Base-by-base conservation (phyloP, 2,888 invertebrate genomes). In the Ectemnius cavifrons region DNA sequence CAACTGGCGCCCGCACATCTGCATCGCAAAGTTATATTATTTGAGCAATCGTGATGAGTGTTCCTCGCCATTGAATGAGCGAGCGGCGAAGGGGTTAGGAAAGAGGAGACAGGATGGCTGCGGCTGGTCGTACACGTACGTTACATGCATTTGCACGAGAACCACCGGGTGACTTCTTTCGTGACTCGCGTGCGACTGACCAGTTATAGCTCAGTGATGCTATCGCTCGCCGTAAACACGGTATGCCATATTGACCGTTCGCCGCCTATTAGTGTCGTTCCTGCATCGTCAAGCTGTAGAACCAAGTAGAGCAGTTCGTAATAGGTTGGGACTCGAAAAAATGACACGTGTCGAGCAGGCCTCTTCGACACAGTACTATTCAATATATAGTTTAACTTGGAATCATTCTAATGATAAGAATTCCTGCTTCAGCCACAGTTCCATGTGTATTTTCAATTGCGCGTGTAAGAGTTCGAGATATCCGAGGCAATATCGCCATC, bases 151-250 rank as follows among this genome's bases (percentile, higher is more conserved):
- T 37, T 37, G 37, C 37, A 37, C 37, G 37, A 37, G 37, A 11
- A 6, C 8, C 37, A 11, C 14, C 14, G 37, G 37, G 37, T 11
- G 37, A 37, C 37, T 37, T 37, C 37, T 37, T 52, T 52, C 52
- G 74, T 67, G 76, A 79, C 79, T 79, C 72, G 73, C 81, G 82
- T 81, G 82, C 81, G 73, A 82, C 71, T 81, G 77, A 82, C 81
- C 80, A 79, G 66, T 81, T 82, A 82, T 82, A 37, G 80, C 75
- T 77, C 67, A 69, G 8, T 77, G 81, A 82, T 80, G 79, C 82
- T 71, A 78, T 81, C 82, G 73, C 77, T 61, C 70, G 71, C 70
- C 47, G 71, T 75, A 71, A 79, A 82, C 75, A 75, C 67, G 69
- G 80, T 75, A 73, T 73, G 67, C 82, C 75, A 70, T 77, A 77